A percentile compares a stretch with the other conserved stretches of the same genome.
Conservation (phyloP, 2,797 vertebrate genomes). For the Margarornis squamiger region DNA sequence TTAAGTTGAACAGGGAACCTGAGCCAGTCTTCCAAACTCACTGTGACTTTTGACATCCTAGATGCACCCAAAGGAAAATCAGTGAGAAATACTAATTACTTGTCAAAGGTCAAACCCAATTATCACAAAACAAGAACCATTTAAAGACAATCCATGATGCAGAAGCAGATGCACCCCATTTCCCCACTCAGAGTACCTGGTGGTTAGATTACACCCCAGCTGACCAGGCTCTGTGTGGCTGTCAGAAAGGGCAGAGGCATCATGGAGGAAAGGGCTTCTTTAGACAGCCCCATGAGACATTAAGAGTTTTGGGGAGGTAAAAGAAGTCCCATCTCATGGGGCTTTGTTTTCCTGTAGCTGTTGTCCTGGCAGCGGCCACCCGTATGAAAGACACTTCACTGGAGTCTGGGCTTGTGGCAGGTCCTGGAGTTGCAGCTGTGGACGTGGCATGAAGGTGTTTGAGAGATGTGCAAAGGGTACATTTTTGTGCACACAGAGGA, state of each 20-base stretch:
- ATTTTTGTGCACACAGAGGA: not conserved
- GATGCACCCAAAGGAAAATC: not conserved
- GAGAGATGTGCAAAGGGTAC: not conserved
- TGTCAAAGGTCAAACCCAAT: not conserved
- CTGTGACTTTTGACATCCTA: not conserved
- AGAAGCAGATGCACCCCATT: not conserved
- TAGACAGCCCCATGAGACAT: not conserved
- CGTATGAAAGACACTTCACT: not conserved
- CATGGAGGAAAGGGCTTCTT: not conserved
- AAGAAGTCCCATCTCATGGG: not conserved
- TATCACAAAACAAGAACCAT: not conserved
- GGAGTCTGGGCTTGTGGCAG: not conserved
- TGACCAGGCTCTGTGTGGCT: not conserved
- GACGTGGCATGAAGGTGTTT: not conserved
- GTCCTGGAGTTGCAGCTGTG: not conserved
- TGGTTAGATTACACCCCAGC: not conserved
- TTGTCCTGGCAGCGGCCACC: not conserved
- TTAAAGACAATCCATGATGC: not conserved
- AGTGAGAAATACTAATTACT: not conserved
- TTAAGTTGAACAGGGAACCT: not conserved
- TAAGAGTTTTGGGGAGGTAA: not conserved
- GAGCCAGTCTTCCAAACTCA: not conserved
- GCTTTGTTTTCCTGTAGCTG: not conserved
- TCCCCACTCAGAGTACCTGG: not conserved
- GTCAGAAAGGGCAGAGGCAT: not conserved